These are phyloP conservation scores for Lepus townsendii DNA, from an alignment of 2,797 vertebrate species.

Conservation along the genomic window DNA sequence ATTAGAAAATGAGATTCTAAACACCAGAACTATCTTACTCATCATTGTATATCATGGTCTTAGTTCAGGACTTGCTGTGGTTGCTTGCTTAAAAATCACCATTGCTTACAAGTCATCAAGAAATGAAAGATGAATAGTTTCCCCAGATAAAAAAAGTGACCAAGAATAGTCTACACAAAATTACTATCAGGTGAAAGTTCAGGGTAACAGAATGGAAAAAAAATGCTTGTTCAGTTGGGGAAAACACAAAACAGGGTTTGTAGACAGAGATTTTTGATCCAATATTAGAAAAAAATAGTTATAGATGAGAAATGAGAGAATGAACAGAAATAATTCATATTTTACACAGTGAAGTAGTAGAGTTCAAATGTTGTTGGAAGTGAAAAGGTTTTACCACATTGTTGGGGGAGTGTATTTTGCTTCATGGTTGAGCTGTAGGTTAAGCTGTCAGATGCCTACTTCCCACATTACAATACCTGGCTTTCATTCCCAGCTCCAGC, in stretches of 20 bases:
- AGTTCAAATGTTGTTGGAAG: background rate
- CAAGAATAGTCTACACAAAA: background rate
- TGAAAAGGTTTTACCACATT: background rate
- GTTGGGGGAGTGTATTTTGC: too few species aligned
- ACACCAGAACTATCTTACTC: background rate
- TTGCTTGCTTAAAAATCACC: background rate
- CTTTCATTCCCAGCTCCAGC: too few species aligned
- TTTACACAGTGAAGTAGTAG: background rate
- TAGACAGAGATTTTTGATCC: background rate
- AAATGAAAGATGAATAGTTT: background rate
- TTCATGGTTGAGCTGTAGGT: background rate
- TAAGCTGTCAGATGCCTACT: background rate
- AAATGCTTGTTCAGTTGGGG: background rate
- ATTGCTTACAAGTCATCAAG: background rate
- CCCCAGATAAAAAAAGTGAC: background rate
- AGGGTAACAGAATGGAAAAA: background rate
- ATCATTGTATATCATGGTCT: background rate
- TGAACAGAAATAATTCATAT: background rate
- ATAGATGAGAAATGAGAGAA: background rate
- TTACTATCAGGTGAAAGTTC: background rate
- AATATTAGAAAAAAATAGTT: background rate
- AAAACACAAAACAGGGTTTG: background rate
- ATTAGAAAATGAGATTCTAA: background rate
- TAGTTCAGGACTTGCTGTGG: background rate
- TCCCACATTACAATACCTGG: too few species aligned